phyloP scores from a whole-genome alignment of 2,888 invertebrate genomes.

The Tiphia femorata region DNA sequence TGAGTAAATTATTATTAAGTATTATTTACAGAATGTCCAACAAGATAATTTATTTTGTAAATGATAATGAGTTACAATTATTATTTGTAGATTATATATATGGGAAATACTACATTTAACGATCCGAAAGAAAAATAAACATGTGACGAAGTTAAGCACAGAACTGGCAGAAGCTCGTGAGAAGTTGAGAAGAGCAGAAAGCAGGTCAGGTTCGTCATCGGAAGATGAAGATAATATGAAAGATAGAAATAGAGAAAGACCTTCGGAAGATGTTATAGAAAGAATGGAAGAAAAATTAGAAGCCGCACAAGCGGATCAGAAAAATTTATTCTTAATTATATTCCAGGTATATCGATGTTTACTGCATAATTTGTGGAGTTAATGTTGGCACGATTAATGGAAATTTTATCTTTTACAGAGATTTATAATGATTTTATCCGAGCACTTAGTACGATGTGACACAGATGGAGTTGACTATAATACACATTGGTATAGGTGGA shows the following conservation, averaged over 20 bases:
- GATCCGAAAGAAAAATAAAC: constrained; percentile 96
- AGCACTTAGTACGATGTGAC: constrained; percentile 94
- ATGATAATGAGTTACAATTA: neutral
- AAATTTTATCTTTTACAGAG: constrained; percentile 72
- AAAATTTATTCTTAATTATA: constrained; percentile 95
- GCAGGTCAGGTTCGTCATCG: constrained; percentile 83
- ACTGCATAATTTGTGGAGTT: neutral
- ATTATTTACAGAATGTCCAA: neutral
- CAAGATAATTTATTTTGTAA: neutral
- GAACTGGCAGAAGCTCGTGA: constrained; percentile 90
- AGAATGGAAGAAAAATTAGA: constrained; percentile 96
- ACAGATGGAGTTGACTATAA: constrained; percentile 93
- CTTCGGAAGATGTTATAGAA: constrained; percentile 89
- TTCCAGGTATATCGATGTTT: constrained; percentile 77
- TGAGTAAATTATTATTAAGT: constrained; percentile 47
- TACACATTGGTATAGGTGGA: constrained; percentile 97
- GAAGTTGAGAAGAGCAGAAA: constrained; percentile 86
- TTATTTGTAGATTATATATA: constrained; percentile 80
- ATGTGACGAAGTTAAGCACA: constrained; percentile 85
- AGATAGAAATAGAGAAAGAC: constrained; percentile 73
- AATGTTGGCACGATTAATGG: neutral
- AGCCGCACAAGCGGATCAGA: constrained; percentile 95
- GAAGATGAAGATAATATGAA: constrained; percentile 79
- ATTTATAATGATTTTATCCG: constrained; percentile 97
- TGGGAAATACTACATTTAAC: constrained; percentile 98